Percentiles rank a stretch among this genome's conserved stretches.
Conservation (phyloP, 2,888 invertebrate species). For the Rapana venosa region DNA sequence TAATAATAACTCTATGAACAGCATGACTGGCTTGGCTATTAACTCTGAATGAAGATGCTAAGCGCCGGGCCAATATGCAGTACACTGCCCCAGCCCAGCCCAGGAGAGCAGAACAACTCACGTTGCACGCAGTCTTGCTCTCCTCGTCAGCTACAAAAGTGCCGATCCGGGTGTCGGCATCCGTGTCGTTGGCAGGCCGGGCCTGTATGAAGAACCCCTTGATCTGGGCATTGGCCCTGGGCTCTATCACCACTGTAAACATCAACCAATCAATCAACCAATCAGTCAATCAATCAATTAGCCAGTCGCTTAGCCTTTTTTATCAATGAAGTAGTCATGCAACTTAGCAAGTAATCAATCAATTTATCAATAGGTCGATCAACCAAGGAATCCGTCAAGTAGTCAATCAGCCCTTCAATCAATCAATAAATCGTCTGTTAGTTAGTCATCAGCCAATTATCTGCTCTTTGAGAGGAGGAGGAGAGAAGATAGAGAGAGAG, state of each 20-base stretch:
- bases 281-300: background rate
- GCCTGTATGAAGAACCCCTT: slow-evolving; percentile 9
- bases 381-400: background rate
- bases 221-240: background rate
- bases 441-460: background rate
- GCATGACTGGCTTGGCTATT: too few relatives aligned
- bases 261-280: background rate
- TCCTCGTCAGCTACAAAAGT: background rate
- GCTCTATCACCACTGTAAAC: slow-evolving; percentile 17
- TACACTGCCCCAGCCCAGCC: too few relatives aligned
- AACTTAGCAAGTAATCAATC: background rate
- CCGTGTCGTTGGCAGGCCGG: background rate
- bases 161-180: background rate
- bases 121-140: background rate
- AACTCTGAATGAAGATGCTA: too few relatives aligned
- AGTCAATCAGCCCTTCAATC: background rate
- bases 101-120: background rate
- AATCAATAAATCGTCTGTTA: background rate
- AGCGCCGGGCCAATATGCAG: too few relatives aligned
- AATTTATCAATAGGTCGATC: background rate
- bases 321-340: background rate
- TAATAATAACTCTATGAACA: too few relatives aligned
- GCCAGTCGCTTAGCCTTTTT: background rate
- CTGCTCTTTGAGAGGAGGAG: background rate
- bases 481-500: background rate